These are phyloP conservation scores for Spheniscus mendiculus DNA, from an alignment of 2,113 vertebrate genomes.

Conservation along the genomic window DNA sequence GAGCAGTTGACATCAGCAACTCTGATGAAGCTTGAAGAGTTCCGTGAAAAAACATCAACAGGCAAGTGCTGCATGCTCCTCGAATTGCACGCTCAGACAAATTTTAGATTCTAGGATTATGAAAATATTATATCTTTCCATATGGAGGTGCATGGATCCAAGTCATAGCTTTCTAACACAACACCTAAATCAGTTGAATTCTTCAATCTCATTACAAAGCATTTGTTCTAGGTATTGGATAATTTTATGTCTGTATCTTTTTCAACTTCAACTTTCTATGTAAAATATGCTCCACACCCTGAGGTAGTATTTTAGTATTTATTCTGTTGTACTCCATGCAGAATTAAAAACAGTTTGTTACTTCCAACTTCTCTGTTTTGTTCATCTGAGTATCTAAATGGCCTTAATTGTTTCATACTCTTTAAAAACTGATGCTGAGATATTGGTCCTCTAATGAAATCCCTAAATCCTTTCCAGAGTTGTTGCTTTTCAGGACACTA, in stretches of 20 bases:
- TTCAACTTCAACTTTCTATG: background rate
- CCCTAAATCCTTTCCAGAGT: background rate
- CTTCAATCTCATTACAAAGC: background rate
- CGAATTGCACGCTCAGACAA: background rate
- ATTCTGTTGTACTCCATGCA: background rate
- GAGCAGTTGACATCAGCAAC: constrained; percentile 93
- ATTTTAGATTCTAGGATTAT: background rate
- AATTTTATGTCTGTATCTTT: background rate
- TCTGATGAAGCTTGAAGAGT: constrained; percentile 96
- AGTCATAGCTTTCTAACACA: background rate
- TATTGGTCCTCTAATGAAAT: background rate
- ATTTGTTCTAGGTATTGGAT: background rate
- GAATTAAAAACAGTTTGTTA: background rate
- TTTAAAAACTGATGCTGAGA: background rate
- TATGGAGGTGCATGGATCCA: background rate
- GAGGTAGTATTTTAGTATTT: background rate
- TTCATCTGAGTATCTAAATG: background rate
- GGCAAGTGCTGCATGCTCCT: constrained; percentile 73
- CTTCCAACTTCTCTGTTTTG: background rate
- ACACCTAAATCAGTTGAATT: background rate
- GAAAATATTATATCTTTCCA: background rate
- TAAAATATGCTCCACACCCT: background rate
- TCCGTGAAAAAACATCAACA: constrained; percentile 93
- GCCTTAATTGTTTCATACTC: background rate
- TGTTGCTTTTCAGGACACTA: background rate